Evolutionary conservation across 2,888 invertebrate species (phyloP), one percentile per base, ranked within the genome.

Genomic region (Pardosa pseudoannulata): DNA sequence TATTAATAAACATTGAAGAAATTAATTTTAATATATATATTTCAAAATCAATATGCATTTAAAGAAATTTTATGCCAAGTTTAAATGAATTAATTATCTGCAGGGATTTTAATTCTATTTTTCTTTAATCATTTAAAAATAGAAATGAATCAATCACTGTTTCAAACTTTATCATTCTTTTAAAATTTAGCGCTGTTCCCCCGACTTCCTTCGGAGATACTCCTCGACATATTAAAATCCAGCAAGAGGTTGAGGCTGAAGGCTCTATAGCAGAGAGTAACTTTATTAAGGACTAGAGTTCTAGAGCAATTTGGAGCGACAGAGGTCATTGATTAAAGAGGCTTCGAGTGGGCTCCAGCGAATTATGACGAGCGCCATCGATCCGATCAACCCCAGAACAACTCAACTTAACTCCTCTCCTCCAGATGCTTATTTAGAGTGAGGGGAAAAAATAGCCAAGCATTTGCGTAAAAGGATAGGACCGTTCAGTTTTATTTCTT

Each of bases 241-340:
- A 56, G 23, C 56, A 5, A 2, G 5, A 23, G 23, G 5, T 56
- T 23, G 23, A 56, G n/a, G n/a, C 56, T 23, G 19, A n/a, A 56
- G 19, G 19, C 11, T 46, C 23, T 11, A 56, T 56, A 6, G 5
- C 71, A 7, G 36, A 39, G 39, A 39, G 64, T 71, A 79, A 72
- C 79, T 64, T 64, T 79, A 79, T 79, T 79, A 79, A 79, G 71
- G 41, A 28, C 67, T 31, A n/a, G 46, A 67, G 50, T 46, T 46
- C 67, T 27, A 56, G 29, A 62, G 62, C 71, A 79, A 71, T 79
- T 79, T 64, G 62, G 39, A 41, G 64, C 79, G 62, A 79, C 71
- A 79, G 71, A 79, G 79, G 62, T 36, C 79, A 79, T 79, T 79
- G 79, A 79, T 79, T 79, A 79, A 79, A 71, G 79, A 70, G 70